Base-by-base conservation (phyloP, 37 sponge, comb jelly and placozoan genomes). In the Cliona cf. orientalis region DNA sequence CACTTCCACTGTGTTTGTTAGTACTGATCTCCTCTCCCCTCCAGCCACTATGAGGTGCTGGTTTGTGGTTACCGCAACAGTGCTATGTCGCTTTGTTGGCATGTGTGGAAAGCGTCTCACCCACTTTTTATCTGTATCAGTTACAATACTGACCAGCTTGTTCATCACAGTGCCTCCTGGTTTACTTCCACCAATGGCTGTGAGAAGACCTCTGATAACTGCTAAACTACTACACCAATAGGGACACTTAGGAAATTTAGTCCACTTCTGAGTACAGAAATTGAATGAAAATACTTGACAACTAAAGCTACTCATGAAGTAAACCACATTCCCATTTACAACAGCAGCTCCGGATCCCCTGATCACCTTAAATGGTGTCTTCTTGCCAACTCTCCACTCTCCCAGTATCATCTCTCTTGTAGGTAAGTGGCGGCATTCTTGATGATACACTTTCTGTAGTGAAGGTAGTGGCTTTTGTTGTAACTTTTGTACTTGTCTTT, bases 71-170 rank as follows among this genome's bases (percentile, higher is more conserved):
- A 67, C 80, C 9, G 56, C 66, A 22, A 38, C 33, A 19, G 53
- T 31, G 36, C 33, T 37, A 7, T 25, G 34, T 36, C 80, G 80
- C 35, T 49, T 49, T n/a, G 29, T 32, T 23, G 56, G 29, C 80
- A 79, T 79, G 35, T 36, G 56, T 66, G 80, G 80, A 33, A 34
- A 79, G 33, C 28, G n/a, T 46, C 67, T 56, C 23, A 79, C 25
- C 80, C 80, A 79, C 55, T 67, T 63, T 34, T 59, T 60, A 19
- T 1, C 32, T 3, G 36, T 56, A 0, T 25, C 40, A 17, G 11
- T 49, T 5, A 46, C 53, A 26, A 67, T 31, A 31, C 67, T 49
- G 22, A 66, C 46, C 0, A 79, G 33, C 31, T 35, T 66, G 36
- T 79, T 66, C 53, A 69, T 53, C 46, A 21, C 26, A n/a, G n/a